Percentiles rank a stretch among this genome's conserved stretches.
Conservation (phyloP, 1,140 invertebrate species). For the Portunus trituberculatus region DNA sequence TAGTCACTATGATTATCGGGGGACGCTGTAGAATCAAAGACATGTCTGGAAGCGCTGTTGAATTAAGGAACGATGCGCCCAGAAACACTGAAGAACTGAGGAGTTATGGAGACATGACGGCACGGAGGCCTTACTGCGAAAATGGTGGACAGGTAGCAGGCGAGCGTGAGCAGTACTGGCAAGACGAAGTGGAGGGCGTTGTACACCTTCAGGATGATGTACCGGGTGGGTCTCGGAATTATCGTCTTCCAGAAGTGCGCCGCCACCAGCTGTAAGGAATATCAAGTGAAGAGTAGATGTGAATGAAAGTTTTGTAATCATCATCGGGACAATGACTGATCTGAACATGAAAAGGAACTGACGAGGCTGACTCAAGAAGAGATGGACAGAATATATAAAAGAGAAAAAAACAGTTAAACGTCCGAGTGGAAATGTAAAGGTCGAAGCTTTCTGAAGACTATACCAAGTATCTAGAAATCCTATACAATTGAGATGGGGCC, state of each 20-base stretch:
- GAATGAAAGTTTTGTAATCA: not conserved
- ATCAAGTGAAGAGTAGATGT: not conserved
- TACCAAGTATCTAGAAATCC: not conserved
- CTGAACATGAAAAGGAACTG: no score
- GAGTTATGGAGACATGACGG: not conserved
- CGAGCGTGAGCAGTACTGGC: not conserved
- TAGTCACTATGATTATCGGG: not conserved
- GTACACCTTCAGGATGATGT: not conserved
- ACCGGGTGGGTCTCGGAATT: not conserved
- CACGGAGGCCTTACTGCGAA: not conserved
- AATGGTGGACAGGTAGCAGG: slow-evolving; percentile 30
- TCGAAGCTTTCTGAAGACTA: not conserved
- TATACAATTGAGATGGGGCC: no score
- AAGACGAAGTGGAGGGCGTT: not conserved
- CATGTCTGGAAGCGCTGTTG: no score
- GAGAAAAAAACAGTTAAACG: no score
- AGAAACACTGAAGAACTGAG: not conserved
- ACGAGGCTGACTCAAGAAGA: no score
- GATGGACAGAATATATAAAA: no score
- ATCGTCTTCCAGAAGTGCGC: not conserved
- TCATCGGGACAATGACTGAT: no score
- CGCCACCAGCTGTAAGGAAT: not conserved
- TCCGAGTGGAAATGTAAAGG: no score
- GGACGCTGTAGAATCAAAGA: not conserved
- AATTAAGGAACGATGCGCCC: not conserved